Percentiles rank a stretch among this genome's conserved stretches.
These are phyloP conservation scores for Palythoa grandiflora DNA, from an alignment of 92 coral and sea anemone species.

Conservation along the genomic window DNA sequence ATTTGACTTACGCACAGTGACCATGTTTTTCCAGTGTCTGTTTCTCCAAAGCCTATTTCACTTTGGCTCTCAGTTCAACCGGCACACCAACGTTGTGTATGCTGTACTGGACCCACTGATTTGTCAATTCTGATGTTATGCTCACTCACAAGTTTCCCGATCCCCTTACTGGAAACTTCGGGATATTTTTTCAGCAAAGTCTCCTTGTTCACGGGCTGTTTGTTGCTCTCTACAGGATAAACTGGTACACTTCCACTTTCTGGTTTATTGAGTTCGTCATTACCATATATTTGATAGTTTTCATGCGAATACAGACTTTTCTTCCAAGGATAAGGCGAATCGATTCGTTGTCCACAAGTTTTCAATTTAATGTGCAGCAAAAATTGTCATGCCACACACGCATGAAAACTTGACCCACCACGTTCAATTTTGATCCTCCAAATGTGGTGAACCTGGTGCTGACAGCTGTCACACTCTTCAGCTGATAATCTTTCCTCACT, in stretches of 20 bases:
- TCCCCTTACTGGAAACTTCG: slow-evolving; percentile 32
- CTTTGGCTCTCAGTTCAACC: not conserved
- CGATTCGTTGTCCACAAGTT: not conserved
- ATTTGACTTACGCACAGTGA: too few species aligned
- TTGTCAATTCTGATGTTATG: slow-evolving; percentile 20
- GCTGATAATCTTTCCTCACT: not conserved
- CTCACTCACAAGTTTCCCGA: slow-evolving; percentile 47
- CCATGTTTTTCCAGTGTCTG: not conserved
- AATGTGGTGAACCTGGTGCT: not conserved
- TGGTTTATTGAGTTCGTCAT: not conserved
- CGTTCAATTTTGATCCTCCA: not conserved
- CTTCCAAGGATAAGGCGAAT: not conserved
- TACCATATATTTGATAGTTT: not conserved
- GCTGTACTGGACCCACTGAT: not conserved
- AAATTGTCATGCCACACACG: not conserved
- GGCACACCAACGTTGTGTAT: not conserved
- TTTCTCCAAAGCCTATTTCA: not conserved
- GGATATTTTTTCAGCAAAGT: slow-evolving; percentile 33
- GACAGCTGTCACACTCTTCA: too few species aligned
- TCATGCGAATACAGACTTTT: not conserved
- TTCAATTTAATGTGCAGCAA: not conserved
- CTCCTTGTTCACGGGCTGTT: not conserved
- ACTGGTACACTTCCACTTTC: not conserved
- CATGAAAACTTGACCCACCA: slow-evolving; percentile 9
- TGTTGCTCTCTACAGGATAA: not conserved